Percentiles rank a stretch among this genome's conserved stretches.
These are phyloP conservation scores for Pseudocheirus occidentalis DNA, from an alignment of 2,797 vertebrate species.

Conservation along the genomic window DNA sequence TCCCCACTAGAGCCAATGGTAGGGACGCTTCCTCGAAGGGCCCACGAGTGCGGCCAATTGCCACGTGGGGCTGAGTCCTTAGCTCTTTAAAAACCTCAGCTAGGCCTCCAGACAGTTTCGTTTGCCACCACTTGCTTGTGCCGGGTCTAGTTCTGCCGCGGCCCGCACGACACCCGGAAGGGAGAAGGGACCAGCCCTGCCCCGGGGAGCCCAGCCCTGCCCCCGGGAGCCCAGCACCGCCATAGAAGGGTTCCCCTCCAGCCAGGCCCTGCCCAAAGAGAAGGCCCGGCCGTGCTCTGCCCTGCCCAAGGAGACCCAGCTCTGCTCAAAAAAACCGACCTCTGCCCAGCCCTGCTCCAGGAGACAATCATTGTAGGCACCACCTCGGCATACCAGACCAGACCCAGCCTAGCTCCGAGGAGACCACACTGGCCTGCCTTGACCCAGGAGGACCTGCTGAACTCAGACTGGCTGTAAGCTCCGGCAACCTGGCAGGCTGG, in stretches of 20 bases:
- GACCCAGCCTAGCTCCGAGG: not conserved
- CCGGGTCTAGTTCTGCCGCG: not conserved
- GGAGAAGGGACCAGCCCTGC: not conserved
- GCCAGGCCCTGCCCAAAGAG: no score
- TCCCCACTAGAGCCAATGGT: not conserved
- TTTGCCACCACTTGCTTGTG: not conserved
- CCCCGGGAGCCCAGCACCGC: no score
- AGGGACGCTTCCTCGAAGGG: not conserved
- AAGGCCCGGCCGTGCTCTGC: no score
- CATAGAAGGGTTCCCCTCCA: no score
- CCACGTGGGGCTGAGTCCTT: not conserved
- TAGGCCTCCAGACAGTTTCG: not conserved
- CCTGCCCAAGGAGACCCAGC: not conserved
- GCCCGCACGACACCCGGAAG: rapidly evolving
- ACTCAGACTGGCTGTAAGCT: not conserved
- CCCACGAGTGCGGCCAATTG: not conserved
- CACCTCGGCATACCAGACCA: no score
- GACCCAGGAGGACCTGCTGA: not conserved
- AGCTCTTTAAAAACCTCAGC: not conserved
- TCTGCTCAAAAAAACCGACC: no score
- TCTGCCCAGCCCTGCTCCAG: not conserved
- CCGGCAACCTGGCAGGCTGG: not conserved
- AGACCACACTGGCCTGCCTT: not conserved
- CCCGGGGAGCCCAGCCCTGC: no score
- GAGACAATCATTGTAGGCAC: not conserved